phyloP scores from a whole-genome alignment of 2,888 invertebrate species.

The Pherbina coryleti region DNA sequence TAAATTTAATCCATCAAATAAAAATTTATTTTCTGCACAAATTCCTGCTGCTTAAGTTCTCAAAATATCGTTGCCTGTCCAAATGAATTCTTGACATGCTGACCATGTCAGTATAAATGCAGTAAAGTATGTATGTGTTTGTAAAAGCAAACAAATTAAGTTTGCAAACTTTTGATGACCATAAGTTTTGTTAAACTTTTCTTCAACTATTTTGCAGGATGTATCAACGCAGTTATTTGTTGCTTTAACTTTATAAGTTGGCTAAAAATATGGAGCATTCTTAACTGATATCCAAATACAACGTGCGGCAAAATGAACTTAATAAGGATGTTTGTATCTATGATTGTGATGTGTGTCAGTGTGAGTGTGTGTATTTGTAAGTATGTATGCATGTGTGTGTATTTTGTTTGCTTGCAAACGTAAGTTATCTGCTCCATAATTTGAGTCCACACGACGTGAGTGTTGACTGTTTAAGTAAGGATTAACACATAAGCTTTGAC shows the following conservation, averaged over 20 bases:
- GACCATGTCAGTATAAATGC: too few relatives aligned
- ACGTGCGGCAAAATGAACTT: not conserved
- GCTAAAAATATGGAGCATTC: not conserved
- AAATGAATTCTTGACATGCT: too few relatives aligned
- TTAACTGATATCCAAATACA: not conserved
- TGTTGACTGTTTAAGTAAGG: slow-evolving; percentile 28
- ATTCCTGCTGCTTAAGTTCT: too few relatives aligned
- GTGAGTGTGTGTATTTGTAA: not conserved
- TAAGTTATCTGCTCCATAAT: not conserved
- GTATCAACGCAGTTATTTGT: not conserved
- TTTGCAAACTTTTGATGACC: too few relatives aligned
- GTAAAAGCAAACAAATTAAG: too few relatives aligned
- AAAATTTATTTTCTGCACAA: too few relatives aligned
- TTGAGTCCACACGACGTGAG: slow-evolving; percentile 9
- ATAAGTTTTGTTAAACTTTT: too few relatives aligned
- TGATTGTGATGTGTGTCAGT: too few relatives aligned
- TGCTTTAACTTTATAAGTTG: not conserved
- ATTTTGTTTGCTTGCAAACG: not conserved
- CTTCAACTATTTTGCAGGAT: too few relatives aligned
- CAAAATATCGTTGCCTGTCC: too few relatives aligned
- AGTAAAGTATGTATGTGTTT: too few relatives aligned
- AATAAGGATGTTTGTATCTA: not conserved
- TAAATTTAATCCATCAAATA: too few relatives aligned
- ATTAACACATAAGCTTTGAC: slow-evolving; percentile 24
- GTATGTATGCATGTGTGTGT: not conserved